Percentiles rank a stretch among this genome's conserved stretches.
phyloP scores from a whole-genome alignment of 2,888 invertebrate genomes.

The Euplexia lucipara region DNA sequence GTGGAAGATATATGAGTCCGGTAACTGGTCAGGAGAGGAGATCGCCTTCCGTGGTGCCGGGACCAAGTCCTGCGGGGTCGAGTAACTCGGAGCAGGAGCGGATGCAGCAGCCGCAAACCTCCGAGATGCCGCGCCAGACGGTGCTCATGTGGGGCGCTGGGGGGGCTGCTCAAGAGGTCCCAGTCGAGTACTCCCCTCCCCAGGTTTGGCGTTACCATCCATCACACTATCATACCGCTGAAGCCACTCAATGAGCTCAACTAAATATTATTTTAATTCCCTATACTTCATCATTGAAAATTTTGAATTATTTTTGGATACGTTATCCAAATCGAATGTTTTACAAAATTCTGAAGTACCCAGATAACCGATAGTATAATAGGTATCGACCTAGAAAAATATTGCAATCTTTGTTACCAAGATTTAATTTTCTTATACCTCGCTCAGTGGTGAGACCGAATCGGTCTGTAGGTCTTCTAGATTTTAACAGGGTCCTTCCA shows the following conservation, averaged over 20 bases:
- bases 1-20: conserved; percentile 91
- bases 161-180: conserved; percentile 85
- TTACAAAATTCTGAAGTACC: conserved; percentile 26
- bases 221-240: conserved; percentile 89
- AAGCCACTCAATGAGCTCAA: conserved; percentile 85
- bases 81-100: conserved; percentile 86
- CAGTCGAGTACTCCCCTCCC: conserved; percentile 87
- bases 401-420: conserved; percentile 77
- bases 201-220: conserved; percentile 90
- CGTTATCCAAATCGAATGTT: not conserved
- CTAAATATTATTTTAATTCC: conserved; percentile 29
- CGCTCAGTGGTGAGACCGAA: conserved; percentile 78
- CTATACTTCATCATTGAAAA: conserved; percentile 13
- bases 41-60: conserved; percentile 91
- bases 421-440: conserved; percentile 77
- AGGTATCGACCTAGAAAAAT: conserved; percentile 44
- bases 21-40: conserved; percentile 92
- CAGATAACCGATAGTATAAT: conserved; percentile 34
- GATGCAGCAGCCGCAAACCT: conserved; percentile 82
- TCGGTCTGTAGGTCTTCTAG: conserved; percentile 75
- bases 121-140: conserved; percentile 95
- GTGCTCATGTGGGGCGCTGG: conserved; percentile 97
- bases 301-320: conserved; percentile 15
- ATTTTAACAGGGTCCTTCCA: conserved; percentile 87
- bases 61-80: conserved; percentile 86